These are phyloP conservation scores for Dendroctonus ponderosae DNA, from an alignment of 1,140 invertebrate genomes.

Conservation along the genomic window DNA sequence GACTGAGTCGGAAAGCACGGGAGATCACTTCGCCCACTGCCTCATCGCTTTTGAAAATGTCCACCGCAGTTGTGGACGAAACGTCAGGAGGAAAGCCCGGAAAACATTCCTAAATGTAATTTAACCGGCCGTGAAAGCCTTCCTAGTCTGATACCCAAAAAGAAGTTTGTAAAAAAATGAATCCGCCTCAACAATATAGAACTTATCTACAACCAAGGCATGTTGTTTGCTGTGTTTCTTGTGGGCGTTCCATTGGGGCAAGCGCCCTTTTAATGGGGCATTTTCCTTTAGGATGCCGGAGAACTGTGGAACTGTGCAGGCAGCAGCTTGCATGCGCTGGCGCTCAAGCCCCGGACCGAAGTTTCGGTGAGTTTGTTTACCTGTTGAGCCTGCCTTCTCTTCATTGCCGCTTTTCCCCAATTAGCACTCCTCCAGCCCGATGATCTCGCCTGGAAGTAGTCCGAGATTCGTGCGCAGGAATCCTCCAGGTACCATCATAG, in stretches of 20 bases:
- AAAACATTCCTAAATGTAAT: no score
- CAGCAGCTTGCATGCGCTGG: constrained; percentile 57
- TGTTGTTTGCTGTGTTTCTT: no score
- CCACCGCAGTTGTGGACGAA: no score
- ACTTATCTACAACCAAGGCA: no score
- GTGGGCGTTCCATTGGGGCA: neutral
- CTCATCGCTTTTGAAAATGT: no score
- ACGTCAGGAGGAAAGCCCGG: no score
- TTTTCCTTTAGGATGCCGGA: constrained; percentile 42
- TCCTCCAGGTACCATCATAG: constrained; percentile 41
- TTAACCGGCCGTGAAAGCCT: no score
- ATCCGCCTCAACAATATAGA: no score
- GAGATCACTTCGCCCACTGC: no score
- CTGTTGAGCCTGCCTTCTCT: neutral
- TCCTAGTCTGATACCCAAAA: no score
- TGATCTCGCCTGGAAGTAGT: constrained; percentile 58
- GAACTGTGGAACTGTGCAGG: constrained; percentile 54
- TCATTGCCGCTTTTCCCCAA: constrained; percentile 13
- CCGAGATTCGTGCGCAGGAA: constrained; percentile 52
- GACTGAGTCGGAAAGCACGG: no score
- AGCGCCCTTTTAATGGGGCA: neutral
- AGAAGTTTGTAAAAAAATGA: no score
- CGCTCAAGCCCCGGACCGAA: constrained; percentile 56
- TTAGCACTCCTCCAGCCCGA: constrained; percentile 54
- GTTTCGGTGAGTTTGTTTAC: constrained; percentile 50